Evolutionary conservation across 1,140 invertebrate genomes (phyloP).

Genomic region (Heliconius melpomene): DNA sequence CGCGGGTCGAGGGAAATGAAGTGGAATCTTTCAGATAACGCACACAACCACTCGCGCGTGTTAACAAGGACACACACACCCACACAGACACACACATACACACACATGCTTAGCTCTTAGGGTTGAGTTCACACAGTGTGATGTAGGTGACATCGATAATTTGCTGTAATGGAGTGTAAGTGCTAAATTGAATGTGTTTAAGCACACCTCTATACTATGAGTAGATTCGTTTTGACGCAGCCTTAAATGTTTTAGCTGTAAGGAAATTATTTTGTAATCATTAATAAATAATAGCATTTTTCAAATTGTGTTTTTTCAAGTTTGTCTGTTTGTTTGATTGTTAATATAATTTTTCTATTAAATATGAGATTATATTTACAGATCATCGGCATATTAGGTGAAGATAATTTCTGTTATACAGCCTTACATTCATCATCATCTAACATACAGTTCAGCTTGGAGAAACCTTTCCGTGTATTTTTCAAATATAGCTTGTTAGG

Average conservation of each 20-base stretch:
- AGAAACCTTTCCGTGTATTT: no score
- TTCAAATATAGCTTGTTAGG: no score
- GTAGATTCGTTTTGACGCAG: constrained; percentile 47
- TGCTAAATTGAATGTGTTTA: constrained; percentile 72
- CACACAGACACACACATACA: constrained; percentile 42
- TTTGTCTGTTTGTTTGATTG: no score
- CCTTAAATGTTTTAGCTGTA: constrained; percentile 16
- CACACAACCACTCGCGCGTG: constrained; percentile 57
- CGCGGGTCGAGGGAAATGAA: constrained; percentile 77
- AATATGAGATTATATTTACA: no score
- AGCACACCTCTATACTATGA: constrained; percentile 44
- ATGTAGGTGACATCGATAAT: constrained; percentile 78
- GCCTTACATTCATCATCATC: no score
- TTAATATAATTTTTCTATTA: no score
- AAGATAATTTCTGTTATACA: no score
- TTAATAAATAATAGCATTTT: no score
- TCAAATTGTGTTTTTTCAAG: no score
- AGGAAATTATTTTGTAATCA: background rate
- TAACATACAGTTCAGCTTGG: no score
- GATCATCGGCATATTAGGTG: no score
- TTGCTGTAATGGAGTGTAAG: constrained; percentile 73
- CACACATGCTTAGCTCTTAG: constrained; percentile 46
- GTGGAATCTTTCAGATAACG: constrained; percentile 79
- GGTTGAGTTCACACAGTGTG: constrained; percentile 69
- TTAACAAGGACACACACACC: constrained; percentile 44